Conservation (phyloP, 2,888 invertebrate species). For the Allolobophora icterica region DNA sequence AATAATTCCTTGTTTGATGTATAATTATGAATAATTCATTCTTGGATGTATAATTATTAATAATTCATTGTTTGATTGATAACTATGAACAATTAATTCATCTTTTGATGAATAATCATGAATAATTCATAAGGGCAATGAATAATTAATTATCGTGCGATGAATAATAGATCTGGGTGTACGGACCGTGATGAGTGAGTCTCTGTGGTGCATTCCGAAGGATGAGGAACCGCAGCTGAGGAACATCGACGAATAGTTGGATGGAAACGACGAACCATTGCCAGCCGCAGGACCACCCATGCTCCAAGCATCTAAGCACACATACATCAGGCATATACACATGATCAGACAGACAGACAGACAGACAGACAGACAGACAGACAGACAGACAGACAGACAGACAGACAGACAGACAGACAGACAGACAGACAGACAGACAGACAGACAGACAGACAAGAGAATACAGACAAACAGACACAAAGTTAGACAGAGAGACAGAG, state of each 20-base stretch:
- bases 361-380: background rate
- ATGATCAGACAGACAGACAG: background rate
- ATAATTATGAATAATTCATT: no score
- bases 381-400: background rate
- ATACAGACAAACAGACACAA: no score
- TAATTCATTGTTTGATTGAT: background rate
- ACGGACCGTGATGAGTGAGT: background rate
- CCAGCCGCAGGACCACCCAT: slow-evolving; percentile 5
- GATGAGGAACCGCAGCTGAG: background rate
- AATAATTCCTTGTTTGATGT: no score
- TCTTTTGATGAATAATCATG: background rate
- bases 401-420: background rate
- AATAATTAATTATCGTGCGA: no score
- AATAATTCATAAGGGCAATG: background rate
- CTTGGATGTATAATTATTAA: background rate
- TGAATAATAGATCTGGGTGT: background rate
- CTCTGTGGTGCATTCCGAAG: slow-evolving; percentile 23
- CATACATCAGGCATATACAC: background rate
- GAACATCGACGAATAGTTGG: slow-evolving; percentile 23
- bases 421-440: background rate
- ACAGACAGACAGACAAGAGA: no score
- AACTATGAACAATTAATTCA: slow-evolving; percentile 17
- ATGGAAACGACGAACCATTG: slow-evolving; percentile 4
- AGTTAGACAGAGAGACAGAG: background rate
- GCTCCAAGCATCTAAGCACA: background rate